These are phyloP conservation scores for Prunella strophiata DNA, from an alignment of 2,797 vertebrate species.

Conservation along the genomic window DNA sequence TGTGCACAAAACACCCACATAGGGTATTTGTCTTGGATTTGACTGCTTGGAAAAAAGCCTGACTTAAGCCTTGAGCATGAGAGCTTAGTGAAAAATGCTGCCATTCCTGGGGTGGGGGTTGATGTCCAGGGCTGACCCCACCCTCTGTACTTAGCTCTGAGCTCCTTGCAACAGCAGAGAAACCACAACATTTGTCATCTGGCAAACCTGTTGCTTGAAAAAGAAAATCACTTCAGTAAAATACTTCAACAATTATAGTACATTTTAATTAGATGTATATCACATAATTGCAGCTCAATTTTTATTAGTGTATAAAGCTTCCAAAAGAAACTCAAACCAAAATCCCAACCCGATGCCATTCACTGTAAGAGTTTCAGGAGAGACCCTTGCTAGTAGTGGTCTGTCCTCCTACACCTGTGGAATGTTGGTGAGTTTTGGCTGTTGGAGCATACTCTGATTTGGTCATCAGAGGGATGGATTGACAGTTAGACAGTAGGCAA, in stretches of 20 bases:
- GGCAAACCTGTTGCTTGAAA: constrained; percentile 79
- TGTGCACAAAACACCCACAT: constrained; percentile 76
- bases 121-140: constrained; percentile 75
- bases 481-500: neutral
- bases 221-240: constrained; percentile 82
- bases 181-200: constrained; percentile 87
- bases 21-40: constrained; percentile 75
- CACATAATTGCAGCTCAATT: constrained; percentile 77
- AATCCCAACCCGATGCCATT: neutral
- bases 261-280: constrained; percentile 79
- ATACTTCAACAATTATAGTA: constrained; percentile 80
- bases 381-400: neutral
- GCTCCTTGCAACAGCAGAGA: constrained; percentile 79
- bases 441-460: neutral
- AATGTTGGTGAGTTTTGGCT: neutral
- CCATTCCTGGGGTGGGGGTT: constrained; percentile 45
- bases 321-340: constrained; percentile 6
- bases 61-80: constrained; percentile 75
- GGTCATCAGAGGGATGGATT: neutral
- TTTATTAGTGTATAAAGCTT: constrained; percentile 55
- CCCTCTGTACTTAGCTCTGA: constrained; percentile 76
- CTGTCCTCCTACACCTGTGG: neutral
- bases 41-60: constrained; percentile 76
- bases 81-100: constrained; percentile 72
- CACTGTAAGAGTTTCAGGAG: neutral